Percentiles rank a stretch among this genome's conserved stretches.
These are phyloP conservation scores for Babylonia areolata DNA, from an alignment of 1,140 invertebrate genomes.

Conservation along the genomic window DNA sequence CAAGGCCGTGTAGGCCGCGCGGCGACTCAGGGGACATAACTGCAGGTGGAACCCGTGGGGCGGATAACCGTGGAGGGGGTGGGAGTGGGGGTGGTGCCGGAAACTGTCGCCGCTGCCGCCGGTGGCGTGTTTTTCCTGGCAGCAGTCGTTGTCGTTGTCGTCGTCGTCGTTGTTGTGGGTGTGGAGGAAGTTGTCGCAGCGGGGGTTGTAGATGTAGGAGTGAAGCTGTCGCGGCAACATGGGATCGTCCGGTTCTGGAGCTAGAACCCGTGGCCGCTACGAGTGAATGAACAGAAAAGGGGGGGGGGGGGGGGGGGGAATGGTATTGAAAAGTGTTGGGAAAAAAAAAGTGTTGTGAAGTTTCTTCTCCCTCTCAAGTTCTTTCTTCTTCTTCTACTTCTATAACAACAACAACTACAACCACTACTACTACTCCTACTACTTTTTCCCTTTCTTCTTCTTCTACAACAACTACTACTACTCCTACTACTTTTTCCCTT, in stretches of 20 bases:
- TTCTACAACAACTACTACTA: no score
- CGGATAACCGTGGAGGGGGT: neutral
- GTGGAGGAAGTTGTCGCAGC: neutral
- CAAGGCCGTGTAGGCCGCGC: constrained; percentile 22
- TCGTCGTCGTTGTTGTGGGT: neutral
- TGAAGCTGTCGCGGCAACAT: constrained; percentile 22
- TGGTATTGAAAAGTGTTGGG: no score
- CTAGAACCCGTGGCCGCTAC: neutral
- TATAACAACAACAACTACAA: no score
- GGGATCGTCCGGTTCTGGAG: neutral
- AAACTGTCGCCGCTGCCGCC: neutral
- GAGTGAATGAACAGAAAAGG: no score
- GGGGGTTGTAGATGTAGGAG: constrained; percentile 35
- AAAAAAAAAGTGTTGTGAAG: no score
- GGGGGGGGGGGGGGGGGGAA: no score
- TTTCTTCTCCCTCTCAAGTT: no score
- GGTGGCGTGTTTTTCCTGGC: neutral
- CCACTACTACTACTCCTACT: no score
- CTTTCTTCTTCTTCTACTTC: no score
- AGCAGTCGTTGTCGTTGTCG: neutral
- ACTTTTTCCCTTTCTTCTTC: no score
- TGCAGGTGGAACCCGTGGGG: constrained; percentile 13
- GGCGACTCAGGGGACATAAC: constrained; percentile 31
- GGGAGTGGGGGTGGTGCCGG: neutral
- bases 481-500: no score